Conservation (phyloP, 2,888 invertebrate species). For the Carpatolechia fugitivella region DNA sequence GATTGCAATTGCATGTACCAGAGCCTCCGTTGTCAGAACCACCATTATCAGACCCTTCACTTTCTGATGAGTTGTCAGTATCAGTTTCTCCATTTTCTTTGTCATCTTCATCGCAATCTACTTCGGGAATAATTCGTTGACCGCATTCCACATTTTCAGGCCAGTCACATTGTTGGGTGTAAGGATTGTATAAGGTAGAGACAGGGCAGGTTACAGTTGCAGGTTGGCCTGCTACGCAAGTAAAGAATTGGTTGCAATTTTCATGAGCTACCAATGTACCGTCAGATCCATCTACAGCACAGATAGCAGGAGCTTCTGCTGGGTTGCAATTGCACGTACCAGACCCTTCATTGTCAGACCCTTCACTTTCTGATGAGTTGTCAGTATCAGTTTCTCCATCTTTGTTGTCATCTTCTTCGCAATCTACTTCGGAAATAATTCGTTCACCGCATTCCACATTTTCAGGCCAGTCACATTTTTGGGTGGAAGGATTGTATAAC, state of each 20-base stretch:
- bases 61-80: not conserved
- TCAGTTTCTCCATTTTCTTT: slow-evolving; percentile 1
- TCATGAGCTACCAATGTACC: slow-evolving; percentile 27
- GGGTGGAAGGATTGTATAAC: not conserved
- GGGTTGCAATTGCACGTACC: slow-evolving; percentile 33
- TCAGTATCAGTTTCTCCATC: slow-evolving; percentile 12
- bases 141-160: slow-evolving; percentile 24
- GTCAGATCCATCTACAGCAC: slow-evolving; percentile 34
- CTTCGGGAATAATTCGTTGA: slow-evolving; percentile 20
- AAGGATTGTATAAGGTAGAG: slow-evolving; percentile 19
- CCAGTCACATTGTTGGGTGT: slow-evolving; percentile 24
- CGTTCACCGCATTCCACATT: slow-evolving; percentile 41
- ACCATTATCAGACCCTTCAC: no score
- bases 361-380: not conserved
- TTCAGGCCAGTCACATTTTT: slow-evolving; percentile 18
- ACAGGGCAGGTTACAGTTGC: slow-evolving; percentile 1
- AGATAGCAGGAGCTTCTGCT: slow-evolving; percentile 37
- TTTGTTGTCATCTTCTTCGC: slow-evolving; percentile 10
- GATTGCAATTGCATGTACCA: slow-evolving; percentile 27
- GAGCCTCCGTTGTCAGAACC: not conserved
- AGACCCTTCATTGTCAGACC: not conserved
- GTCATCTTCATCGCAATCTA: slow-evolving; percentile 1
- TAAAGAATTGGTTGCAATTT: slow-evolving; percentile 23
- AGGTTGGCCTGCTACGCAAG: slow-evolving; percentile 9
- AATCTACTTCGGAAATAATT: slow-evolving; percentile 18